phyloP scores from a whole-genome alignment of 2,888 invertebrate species.

The Diabrotica balteata region DNA sequence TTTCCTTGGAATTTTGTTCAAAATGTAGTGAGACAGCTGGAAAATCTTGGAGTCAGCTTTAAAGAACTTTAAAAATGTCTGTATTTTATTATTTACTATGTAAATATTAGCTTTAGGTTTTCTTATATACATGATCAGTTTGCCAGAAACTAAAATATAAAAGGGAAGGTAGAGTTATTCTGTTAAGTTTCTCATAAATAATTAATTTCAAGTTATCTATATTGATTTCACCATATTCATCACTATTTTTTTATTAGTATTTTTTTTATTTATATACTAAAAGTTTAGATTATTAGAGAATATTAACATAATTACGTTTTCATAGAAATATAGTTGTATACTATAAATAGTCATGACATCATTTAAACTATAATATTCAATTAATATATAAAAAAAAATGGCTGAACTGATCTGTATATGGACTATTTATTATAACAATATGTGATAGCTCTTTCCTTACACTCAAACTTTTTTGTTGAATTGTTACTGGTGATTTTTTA shows the following conservation, averaged over 20 bases:
- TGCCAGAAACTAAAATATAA: neutral
- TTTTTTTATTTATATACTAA: neutral
- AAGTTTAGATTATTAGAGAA: too few species aligned
- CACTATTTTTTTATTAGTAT: neutral
- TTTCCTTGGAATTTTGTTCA: conserved; percentile 67
- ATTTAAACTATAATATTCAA: too few species aligned
- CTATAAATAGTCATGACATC: too few species aligned
- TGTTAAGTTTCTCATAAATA: too few species aligned
- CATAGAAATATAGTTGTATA: too few species aligned
- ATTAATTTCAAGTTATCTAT: too few species aligned
- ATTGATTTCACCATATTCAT: too few species aligned
- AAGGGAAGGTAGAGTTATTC: too few species aligned
- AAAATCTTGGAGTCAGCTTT: conserved; percentile 45
- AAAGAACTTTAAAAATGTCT: conserved; percentile 50
- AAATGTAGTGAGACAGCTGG: conserved; percentile 64
- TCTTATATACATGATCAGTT: neutral
- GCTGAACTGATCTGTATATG: conserved; percentile 6
- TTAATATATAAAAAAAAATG: too few species aligned
- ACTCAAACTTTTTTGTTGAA: conserved; percentile 14
- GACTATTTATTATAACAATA: neutral
- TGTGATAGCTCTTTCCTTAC: conserved; percentile 26
- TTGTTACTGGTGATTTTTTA: conserved; percentile 25
- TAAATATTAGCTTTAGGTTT: conserved; percentile 5
- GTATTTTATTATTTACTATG: conserved; percentile 43
- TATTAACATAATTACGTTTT: too few species aligned